phyloP scores from a whole-genome alignment of 2,113 vertebrate species.

The Pseudorectes ferrugineus region DNA sequence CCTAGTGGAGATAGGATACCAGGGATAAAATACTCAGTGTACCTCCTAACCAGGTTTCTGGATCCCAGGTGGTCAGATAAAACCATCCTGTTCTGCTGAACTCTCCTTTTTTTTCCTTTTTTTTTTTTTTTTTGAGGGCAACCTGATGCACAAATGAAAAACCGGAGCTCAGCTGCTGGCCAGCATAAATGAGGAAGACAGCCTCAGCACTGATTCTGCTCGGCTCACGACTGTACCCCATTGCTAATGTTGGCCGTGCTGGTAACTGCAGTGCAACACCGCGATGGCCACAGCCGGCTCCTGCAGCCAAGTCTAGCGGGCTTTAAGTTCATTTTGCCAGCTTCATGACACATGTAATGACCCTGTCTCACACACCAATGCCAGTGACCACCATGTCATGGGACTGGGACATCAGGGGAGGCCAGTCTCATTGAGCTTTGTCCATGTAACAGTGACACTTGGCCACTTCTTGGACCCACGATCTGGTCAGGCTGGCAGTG shows the following conservation, averaged over 20 bases:
- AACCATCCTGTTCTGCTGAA: background rate
- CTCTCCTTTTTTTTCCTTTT: background rate
- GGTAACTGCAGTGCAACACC: background rate
- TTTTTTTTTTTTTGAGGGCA: background rate
- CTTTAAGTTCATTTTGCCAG: background rate
- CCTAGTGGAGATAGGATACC: background rate
- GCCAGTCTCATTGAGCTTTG: background rate
- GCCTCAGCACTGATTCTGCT: background rate
- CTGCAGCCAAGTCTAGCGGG: background rate
- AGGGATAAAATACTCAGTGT: background rate
- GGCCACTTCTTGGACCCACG: background rate
- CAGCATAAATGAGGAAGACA: background rate
- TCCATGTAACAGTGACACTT: background rate
- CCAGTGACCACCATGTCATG: background rate
- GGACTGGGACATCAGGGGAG: background rate
- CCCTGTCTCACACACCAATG: background rate
- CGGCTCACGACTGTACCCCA: background rate
- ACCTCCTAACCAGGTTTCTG: background rate
- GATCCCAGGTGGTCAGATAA: background rate
- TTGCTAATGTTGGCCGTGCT: rapidly evolving
- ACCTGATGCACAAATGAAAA: background rate
- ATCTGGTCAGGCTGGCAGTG: background rate
- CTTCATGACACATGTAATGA: background rate
- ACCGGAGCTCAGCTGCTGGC: background rate
- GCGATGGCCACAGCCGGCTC: background rate